Evolutionary conservation across 2,888 invertebrate species (phyloP).

Genomic region (Oeneis ivallda): DNA sequence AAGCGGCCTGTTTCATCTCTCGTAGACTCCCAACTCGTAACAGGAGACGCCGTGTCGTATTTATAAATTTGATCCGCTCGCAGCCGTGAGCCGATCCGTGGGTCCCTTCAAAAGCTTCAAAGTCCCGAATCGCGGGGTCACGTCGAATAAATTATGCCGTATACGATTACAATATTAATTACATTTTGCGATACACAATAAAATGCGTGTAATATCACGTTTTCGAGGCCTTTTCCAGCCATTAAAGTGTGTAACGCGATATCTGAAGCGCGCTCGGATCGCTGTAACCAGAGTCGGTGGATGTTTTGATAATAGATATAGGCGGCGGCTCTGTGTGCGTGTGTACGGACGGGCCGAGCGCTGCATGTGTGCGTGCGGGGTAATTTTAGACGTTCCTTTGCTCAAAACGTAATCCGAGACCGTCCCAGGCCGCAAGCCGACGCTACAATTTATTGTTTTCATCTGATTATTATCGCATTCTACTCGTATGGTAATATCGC

Average conservation of each 20-base stretch:
- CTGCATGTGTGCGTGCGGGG: conserved; percentile 71
- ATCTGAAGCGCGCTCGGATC: conserved; percentile 81
- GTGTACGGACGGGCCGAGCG: conserved; percentile 57
- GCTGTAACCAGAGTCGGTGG: conserved; percentile 79
- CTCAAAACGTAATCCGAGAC: conserved; percentile 80
- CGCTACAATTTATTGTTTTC: conserved; percentile 79
- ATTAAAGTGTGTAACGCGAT: conserved; percentile 81
- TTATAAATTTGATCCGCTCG: conserved; percentile 74
- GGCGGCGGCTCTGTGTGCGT: conserved; percentile 66
- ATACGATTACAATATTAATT: conserved; percentile 78
- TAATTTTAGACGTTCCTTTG: conserved; percentile 82
- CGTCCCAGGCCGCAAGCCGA: conserved; percentile 79
- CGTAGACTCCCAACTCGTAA: conserved; percentile 64
- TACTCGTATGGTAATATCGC: conserved; percentile 46
- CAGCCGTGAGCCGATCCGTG: conserved; percentile 33
- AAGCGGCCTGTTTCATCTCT: conserved; percentile 69
- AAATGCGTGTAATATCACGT: conserved; percentile 81
- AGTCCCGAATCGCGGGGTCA: conserved; percentile 60
- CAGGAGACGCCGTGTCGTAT: conserved; percentile 72
- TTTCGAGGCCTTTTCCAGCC: conserved; percentile 82
- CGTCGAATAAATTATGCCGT: conserved; percentile 74
- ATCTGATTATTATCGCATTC: conserved; percentile 73
- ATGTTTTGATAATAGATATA: conserved; percentile 83
- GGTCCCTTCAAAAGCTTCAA: conserved; percentile 59
- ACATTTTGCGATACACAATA: conserved; percentile 79